Evolutionary conservation across 2,113 vertebrate genomes (phyloP), one percentile per base, ranked within the genome.

Genomic region (Lagopus muta): DNA sequence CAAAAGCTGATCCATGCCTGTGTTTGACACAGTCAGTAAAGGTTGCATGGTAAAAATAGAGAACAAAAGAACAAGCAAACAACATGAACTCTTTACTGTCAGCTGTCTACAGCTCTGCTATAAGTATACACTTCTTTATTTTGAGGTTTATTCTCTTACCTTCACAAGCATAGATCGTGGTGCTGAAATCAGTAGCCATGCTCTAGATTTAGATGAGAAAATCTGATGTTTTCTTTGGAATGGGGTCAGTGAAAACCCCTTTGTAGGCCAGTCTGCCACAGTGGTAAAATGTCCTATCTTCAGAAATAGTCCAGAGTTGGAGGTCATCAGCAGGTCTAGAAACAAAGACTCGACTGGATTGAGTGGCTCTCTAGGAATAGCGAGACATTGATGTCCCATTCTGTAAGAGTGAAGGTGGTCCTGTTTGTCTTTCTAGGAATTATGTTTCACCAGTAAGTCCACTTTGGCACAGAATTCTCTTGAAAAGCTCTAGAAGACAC

Each of bases 391-490:
- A 92, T 93, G 61, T 60, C 55, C 91, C 6, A 52, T 89, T 93
- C 85, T 90, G 9, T 48, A 69, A 94, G 89, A 93, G 90, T 86
- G 82, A 94, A 93, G 21, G 61, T 92, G 78, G 47, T 90, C 38
- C 45, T 73, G 58, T 82, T 86, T 90, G 94, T 86, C 38, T 88
- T 95, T 76, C 36, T 54, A 22, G 74, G 71, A 58, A 60, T 95
- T 96, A 47, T 86, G 87, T 94, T 95, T 96, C 80, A 89, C 38
- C 82, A 66, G 79, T 86, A 96, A 96, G 95, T 95, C 89, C 91
- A 93, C 80, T 85, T 89, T 36, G 87, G 20, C 17, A 9, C 28
- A 36, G 48, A 76, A 52, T 91, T 93, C 82, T 48, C 47, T 85
- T 64, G 93, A 83, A 85, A 42, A 30, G 21, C 36, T 70, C 65